Conservation (phyloP, 2,888 invertebrate species). For the Scaptomyza flava region DNA sequence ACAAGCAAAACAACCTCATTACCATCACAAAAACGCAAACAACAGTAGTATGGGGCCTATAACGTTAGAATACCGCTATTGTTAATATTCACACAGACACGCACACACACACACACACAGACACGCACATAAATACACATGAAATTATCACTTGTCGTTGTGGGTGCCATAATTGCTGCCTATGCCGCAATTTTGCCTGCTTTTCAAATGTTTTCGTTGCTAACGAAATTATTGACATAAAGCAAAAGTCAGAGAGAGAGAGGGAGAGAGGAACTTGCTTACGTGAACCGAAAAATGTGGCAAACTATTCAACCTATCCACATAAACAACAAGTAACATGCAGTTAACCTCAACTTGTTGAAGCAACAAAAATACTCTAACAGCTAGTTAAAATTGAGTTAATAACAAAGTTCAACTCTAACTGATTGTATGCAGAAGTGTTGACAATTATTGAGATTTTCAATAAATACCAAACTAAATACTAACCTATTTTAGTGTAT, state of each 20-base stretch:
- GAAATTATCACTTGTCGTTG: conserved; percentile 27
- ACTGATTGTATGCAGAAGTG: no score
- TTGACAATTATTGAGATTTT: no score
- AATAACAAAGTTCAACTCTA: no score
- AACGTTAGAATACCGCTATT: conserved; percentile 16
- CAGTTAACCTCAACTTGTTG: no score
- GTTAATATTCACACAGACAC: conserved; percentile 41
- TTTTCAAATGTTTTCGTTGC: conserved; percentile 41
- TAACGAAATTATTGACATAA: conserved; percentile 68
- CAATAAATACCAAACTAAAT: no score
- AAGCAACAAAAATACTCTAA: no score
- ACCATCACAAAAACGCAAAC: conserved; percentile 33
- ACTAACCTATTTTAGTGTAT: no score
- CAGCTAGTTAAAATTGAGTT: no score
- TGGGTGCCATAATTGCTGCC: conserved; percentile 66
- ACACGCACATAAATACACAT: conserved; percentile 8
- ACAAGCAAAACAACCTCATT: conserved; percentile 78
- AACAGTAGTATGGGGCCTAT: not conserved
- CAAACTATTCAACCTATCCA: no score
- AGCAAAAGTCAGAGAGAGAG: not conserved
- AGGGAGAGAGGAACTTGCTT: not conserved
- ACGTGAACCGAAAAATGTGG: no score
- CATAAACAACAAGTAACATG: no score
- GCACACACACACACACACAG: conserved; percentile 17
- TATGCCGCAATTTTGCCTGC: conserved; percentile 39